Evolutionary conservation across 2,113 vertebrate species (phyloP), one percentile per base, ranked within the genome.

Genomic region (Nerophis lumbriciformis): DNA sequence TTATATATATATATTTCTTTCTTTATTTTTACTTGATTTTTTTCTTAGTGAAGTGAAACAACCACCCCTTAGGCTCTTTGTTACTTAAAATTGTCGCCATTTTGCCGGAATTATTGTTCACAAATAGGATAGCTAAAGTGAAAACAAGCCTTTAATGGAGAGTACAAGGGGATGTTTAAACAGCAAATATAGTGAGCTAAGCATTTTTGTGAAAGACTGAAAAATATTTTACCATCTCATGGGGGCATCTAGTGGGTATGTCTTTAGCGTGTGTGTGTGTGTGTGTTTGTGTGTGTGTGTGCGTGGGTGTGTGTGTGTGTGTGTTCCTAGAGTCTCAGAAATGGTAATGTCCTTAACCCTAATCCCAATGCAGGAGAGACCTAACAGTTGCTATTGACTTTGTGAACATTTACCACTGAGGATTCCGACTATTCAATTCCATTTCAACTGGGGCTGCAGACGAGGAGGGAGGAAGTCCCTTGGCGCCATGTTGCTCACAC

Each of bases 351-450:
- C 82, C 82, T 72, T 84, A 82, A 87, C 82, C 78, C 82, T 84
- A 81, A 87, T 82, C 78, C 82, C 76, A 77, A 72, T 80, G 79
- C 73, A 81, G 77, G 64, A 76, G 77, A 83, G 77, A 84, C 72
- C 73, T 81, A 87, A 78, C 80, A 82, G 68, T 84, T 81, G 72
- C 65, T 84, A 85, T 85, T 84, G 84, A 87, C 83, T 83, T 83
- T 81, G 82, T 87, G 83, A 85, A 83, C 69, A 71, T 85, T 87
- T 76, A 79, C 79, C 81, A 78, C 66, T 71, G 82, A 90, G 87
- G 65, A 85, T 88, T 86, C 83, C 80, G 82, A 87, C 84, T 83
- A 79, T 86, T 87, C 82, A 84, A 85, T 89, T 87, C 82, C 79
- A 79, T 88, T 88, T 89, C 82, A 87, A 86, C 87, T 84, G 84